phyloP scores from a whole-genome alignment of 2,888 invertebrate genomes.

The Cephus nigrinus region DNA sequence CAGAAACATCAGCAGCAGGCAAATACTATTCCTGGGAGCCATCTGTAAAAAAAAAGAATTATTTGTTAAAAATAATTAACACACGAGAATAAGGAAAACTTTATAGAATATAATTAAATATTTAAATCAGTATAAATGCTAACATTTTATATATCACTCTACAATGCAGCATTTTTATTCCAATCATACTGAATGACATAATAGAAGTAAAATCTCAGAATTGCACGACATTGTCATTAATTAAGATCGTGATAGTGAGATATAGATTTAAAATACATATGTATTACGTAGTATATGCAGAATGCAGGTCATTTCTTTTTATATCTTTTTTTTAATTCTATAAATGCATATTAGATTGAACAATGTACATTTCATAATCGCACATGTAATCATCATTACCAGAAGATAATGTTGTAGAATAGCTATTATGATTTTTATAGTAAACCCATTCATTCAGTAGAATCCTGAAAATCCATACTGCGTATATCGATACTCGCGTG shows the following conservation, averaged over 20 bases:
- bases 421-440: no score
- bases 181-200: neutral
- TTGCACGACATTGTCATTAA: neutral
- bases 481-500: neutral
- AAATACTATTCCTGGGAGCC: constrained; percentile 51
- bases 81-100: neutral
- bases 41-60: constrained; percentile 51
- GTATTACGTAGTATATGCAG: neutral
- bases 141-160: neutral
- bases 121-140: no score
- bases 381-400: no score
- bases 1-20: constrained; percentile 49
- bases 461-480: neutral
- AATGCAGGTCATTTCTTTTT: neutral
- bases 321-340: neutral
- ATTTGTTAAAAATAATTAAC: neutral
- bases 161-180: neutral
- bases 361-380: no score
- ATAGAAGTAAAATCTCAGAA: neutral
- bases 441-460: no score
- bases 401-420: no score
- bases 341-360: neutral
- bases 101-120: neutral
- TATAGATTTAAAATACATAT: neutral
- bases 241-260: neutral